phyloP scores from a whole-genome alignment of 2,797 vertebrate species.

The Poecilia gillii region DNA sequence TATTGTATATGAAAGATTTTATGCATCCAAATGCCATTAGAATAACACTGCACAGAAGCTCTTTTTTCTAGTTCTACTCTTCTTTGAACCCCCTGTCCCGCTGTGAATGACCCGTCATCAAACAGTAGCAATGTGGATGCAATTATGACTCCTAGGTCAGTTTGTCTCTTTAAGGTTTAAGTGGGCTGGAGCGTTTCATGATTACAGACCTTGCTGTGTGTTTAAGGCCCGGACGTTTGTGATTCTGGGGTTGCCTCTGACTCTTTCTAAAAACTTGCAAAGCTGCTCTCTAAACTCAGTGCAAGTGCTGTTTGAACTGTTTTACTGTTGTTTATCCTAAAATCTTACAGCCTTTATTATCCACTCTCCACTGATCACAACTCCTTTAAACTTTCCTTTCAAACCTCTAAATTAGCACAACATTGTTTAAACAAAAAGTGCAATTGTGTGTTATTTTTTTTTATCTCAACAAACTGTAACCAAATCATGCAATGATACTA shows the following conservation, averaged over 20 bases:
- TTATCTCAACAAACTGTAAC: constrained; percentile 10
- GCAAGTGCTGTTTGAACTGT: constrained; percentile 62
- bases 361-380: constrained; percentile 48
- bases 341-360: constrained; percentile 40
- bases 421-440: constrained; percentile 44
- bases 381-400: constrained; percentile 54
- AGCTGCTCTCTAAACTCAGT: constrained; percentile 62
- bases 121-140: constrained; percentile 78
- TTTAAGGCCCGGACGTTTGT: constrained; percentile 76
- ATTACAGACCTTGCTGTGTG: constrained; percentile 77
- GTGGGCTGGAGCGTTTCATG: constrained; percentile 72
- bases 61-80: constrained; percentile 36
- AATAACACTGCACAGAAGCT: constrained; percentile 18
- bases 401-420: constrained; percentile 48
- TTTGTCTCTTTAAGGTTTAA: constrained; percentile 78
- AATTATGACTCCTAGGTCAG: constrained; percentile 73
- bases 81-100: constrained; percentile 49
- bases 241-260: constrained; percentile 73
- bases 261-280: constrained; percentile 65
- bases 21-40: background rate
- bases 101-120: constrained; percentile 58
- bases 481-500: constrained; percentile 23
- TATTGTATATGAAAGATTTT: constrained; percentile 4
- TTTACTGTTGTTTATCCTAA: constrained; percentile 69
- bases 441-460: constrained; percentile 40